Conservation (phyloP, 2,888 invertebrate species). For the Lissocephala sabroskyi region DNA sequence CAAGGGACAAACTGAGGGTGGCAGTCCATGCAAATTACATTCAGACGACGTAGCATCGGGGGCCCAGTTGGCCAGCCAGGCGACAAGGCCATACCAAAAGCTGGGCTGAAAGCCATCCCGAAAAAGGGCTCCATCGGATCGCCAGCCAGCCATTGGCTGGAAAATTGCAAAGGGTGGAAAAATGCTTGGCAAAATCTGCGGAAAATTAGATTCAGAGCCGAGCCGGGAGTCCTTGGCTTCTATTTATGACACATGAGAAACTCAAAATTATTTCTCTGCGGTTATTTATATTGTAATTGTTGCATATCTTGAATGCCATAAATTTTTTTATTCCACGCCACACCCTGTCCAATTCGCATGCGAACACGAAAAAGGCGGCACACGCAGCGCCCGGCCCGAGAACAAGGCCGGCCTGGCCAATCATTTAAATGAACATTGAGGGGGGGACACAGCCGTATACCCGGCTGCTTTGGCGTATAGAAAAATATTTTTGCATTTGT, state of each 20-base stretch:
- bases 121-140: neutral
- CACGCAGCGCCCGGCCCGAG: neutral
- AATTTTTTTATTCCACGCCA: neutral
- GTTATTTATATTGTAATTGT: conserved; percentile 34
- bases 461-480: no score
- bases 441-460: no score
- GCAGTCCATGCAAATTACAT: conserved; percentile 46
- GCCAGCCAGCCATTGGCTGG: conserved; percentile 3
- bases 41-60: conserved; percentile 21
- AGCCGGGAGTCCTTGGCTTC: neutral
- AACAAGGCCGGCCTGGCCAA: neutral
- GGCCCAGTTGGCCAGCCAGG: conserved; percentile 10
- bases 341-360: neutral
- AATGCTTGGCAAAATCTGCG: conserved; percentile 41
- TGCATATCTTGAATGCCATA: conserved; percentile 11
- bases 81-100: conserved; percentile 29
- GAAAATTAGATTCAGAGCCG: conserved; percentile 47
- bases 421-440: no score
- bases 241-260: conserved; percentile 31
- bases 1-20: conserved; percentile 26
- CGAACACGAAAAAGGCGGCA: conserved; percentile 33
- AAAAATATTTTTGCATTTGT: no score
- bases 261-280: conserved; percentile 24
- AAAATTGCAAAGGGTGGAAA: conserved; percentile 13
- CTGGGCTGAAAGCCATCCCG: neutral